A percentile compares a stretch with the other conserved stretches of the same genome.
Conservation (phyloP, 2,113 vertebrate species). For the Zapornia atra region DNA sequence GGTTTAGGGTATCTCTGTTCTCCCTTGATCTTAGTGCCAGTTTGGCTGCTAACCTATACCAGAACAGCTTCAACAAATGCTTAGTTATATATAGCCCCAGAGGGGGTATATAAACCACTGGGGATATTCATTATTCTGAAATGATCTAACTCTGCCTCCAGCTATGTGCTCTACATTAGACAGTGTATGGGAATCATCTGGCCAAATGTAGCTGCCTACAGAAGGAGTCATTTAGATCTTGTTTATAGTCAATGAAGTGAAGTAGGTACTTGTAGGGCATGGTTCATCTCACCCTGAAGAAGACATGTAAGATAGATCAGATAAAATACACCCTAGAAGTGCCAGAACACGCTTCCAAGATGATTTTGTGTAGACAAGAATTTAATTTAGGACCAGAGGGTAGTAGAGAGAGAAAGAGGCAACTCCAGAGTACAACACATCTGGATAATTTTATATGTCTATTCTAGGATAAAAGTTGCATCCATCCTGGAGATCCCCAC, state of each 20-base stretch:
- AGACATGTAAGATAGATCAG: not conserved
- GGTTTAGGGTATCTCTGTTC: not conserved
- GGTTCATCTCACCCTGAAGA: not conserved
- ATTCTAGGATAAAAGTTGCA: not conserved
- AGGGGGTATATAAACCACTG: not conserved
- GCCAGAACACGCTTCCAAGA: not conserved
- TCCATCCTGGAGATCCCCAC: not conserved
- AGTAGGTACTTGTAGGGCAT: not conserved
- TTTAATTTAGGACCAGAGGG: not conserved
- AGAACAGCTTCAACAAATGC: not conserved
- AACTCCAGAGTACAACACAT: not conserved
- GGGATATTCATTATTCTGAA: conserved; percentile 20
- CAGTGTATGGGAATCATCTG: not conserved
- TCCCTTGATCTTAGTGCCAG: not conserved
- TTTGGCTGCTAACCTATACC: not conserved
- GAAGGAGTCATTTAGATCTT: not conserved
- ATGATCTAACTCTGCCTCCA: not conserved
- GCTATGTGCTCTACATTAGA: not conserved
- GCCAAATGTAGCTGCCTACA: not conserved
- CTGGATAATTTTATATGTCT: not conserved
- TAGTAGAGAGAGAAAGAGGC: not conserved
- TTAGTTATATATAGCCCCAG: not conserved
- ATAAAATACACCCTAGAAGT: not conserved
- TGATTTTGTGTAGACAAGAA: not conserved
- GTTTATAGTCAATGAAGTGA: not conserved